A percentile compares a stretch with the other conserved stretches of the same genome.
These are phyloP conservation scores for Bugulina stolonifera DNA, from an alignment of 2,888 invertebrate genomes.

Conservation along the genomic window DNA sequence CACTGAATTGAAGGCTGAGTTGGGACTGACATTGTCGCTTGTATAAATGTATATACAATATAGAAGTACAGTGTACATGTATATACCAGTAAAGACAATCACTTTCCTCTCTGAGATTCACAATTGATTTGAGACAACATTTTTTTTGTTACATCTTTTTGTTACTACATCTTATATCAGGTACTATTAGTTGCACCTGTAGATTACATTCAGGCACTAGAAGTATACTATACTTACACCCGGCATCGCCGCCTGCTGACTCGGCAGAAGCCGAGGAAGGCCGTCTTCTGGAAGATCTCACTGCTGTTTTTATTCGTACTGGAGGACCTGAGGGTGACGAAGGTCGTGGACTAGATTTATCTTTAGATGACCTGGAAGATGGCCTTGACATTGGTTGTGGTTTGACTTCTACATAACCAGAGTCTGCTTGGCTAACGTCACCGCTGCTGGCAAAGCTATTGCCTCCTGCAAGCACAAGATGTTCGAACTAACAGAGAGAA, in stretches of 20 bases:
- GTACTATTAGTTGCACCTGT: no score
- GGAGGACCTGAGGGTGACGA: no score
- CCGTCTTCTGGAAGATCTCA: background rate
- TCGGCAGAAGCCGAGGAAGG: background rate
- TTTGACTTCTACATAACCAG: background rate
- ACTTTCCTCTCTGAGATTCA: no score
- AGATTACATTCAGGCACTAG: no score
- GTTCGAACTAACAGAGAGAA: background rate
- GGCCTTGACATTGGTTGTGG: conserved; percentile 24
- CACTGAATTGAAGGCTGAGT: no score
- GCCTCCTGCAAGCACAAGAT: background rate
- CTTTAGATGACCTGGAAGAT: background rate
- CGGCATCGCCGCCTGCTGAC: background rate
- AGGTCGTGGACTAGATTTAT: background rate
- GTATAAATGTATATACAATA: no score
- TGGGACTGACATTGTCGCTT: no score
- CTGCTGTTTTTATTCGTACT: background rate
- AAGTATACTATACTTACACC: background rate
- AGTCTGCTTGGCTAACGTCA: background rate
- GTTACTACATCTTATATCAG: no score
- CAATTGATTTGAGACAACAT: no score
- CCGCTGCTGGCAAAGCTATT: background rate
- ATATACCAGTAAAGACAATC: no score
- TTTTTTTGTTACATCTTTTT: no score
- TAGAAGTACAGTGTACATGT: no score